A percentile compares a stretch with the other conserved stretches of the same genome.
phyloP scores from a whole-genome alignment of 2,797 vertebrate species.

The Lithobates sylvaticus region DNA sequence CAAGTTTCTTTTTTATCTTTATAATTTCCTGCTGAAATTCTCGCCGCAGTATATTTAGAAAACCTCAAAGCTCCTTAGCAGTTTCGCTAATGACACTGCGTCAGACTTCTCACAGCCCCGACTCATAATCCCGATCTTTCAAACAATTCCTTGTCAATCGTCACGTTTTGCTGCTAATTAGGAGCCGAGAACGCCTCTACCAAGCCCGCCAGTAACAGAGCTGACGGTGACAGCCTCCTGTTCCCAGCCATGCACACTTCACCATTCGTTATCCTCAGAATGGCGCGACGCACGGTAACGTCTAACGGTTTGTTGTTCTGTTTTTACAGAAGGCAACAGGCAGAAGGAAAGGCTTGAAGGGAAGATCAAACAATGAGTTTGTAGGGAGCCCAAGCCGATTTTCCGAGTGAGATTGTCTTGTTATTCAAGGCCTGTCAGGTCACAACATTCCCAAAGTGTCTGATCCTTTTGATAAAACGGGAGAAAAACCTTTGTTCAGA shows the following conservation, averaged over 20 bases:
- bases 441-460: constrained; percentile 82
- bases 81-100: constrained; percentile 33
- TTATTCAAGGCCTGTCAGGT: constrained; percentile 85
- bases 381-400: constrained; percentile 16
- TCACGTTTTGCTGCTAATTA: constrained; percentile 53
- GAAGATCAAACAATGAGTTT: constrained; percentile 56
- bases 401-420: constrained; percentile 68
- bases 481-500: constrained; percentile 82
- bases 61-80: constrained; percentile 50
- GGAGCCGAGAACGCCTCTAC: neutral
- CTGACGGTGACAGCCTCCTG: neutral
- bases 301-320: neutral
- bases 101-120: constrained; percentile 50
- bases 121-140: constrained; percentile 45
- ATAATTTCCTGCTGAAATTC: constrained; percentile 35
- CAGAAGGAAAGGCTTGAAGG: constrained; percentile 17
- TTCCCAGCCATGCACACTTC: neutral
- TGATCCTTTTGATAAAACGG: constrained; percentile 93
- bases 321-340: constrained; percentile 4
- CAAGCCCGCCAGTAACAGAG: neutral
- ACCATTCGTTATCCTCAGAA: neutral
- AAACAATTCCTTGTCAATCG: constrained; percentile 50
- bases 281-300: neutral
- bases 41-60: constrained; percentile 49
- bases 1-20: constrained; percentile 6